Evolutionary conservation across 2,797 vertebrate genomes (phyloP), one percentile per base, ranked within the genome.

Genomic region (Rhabdophis nuchalis): DNA sequence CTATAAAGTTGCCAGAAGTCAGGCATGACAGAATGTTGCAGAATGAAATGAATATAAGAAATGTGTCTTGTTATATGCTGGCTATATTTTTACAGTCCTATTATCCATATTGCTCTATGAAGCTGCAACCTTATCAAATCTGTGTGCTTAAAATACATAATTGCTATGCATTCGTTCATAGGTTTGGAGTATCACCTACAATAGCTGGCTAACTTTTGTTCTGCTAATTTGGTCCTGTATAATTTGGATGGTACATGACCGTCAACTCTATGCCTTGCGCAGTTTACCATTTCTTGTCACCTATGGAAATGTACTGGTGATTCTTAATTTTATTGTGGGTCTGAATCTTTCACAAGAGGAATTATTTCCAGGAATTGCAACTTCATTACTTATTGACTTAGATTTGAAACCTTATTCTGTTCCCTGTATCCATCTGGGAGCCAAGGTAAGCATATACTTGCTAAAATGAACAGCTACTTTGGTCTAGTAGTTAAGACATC

Each of bases 231-330:
- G 98, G 98, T 98, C 98, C 12, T 98, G 98, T 86, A 94, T 97
- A 20, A 97, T 97, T 61, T 97, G 98, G 97, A 97, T 97, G 97
- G 96, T 98, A 97, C 86, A 94, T n/a, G 97, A 98, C 95, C 97
- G 98, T 1, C 94, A 97, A 18, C 96, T 77, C 1, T 98, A 96
- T 11, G 98, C 98, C 95, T 98, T 98, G 98, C 96, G 97, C 92
- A 98, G 98, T 10, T 98, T 98, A 18, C 98, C 98, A 0, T 98
- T 98, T 95, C 97, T 99, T 94, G 98, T 98, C 2, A 89, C 96
- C 85, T 97, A 97, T 2, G 96, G 97, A 88, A 98, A 98, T 18
- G 96, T 98, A n/a, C 98, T 99, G 95, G 93, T 98, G 89, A 90
- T 96, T 82, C 96, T 97, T 36, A 97, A 96, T 52, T 98, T 98